phyloP scores from a whole-genome alignment of 2,113 vertebrate genomes.

The Lutjanus erythropterus region DNA sequence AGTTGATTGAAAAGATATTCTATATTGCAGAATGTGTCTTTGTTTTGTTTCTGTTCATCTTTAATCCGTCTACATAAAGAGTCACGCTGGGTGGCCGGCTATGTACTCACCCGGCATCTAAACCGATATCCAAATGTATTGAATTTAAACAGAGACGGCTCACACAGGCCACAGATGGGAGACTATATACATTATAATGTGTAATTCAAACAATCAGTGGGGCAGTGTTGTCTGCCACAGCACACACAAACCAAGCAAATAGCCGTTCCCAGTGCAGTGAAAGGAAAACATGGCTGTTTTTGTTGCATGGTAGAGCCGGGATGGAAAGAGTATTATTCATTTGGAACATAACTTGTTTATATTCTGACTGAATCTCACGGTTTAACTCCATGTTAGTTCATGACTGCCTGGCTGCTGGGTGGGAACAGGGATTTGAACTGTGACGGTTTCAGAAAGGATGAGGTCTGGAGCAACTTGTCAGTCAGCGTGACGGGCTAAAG shows the following conservation, averaged over 20 bases:
- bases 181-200: slow-evolving; percentile 75
- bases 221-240: slow-evolving; percentile 57
- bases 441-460: slow-evolving; percentile 56
- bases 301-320: slow-evolving; percentile 47
- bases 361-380: slow-evolving; percentile 71
- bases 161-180: slow-evolving; percentile 61
- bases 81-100: slow-evolving; percentile 79
- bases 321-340: slow-evolving; percentile 65
- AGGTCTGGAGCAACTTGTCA: slow-evolving; percentile 62
- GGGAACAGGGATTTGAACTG: slow-evolving; percentile 54
- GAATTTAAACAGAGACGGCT: slow-evolving; percentile 73
- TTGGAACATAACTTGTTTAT: slow-evolving; percentile 71
- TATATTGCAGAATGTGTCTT: slow-evolving; percentile 80
- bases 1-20: slow-evolving; percentile 74
- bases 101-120: slow-evolving; percentile 57
- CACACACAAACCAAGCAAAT: slow-evolving; percentile 67
- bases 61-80: slow-evolving; percentile 81
- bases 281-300: slow-evolving; percentile 70
- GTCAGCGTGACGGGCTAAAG: slow-evolving; percentile 50
- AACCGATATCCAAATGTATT: slow-evolving; percentile 73
- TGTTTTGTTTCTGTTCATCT: slow-evolving; percentile 76
- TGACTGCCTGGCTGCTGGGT: slow-evolving; percentile 39
- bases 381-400: slow-evolving; percentile 57
- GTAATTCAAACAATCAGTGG: slow-evolving; percentile 73
- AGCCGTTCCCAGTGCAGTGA: slow-evolving; percentile 61